phyloP scores from a whole-genome alignment of 2,113 vertebrate species.

The Hystrix brachyura region DNA sequence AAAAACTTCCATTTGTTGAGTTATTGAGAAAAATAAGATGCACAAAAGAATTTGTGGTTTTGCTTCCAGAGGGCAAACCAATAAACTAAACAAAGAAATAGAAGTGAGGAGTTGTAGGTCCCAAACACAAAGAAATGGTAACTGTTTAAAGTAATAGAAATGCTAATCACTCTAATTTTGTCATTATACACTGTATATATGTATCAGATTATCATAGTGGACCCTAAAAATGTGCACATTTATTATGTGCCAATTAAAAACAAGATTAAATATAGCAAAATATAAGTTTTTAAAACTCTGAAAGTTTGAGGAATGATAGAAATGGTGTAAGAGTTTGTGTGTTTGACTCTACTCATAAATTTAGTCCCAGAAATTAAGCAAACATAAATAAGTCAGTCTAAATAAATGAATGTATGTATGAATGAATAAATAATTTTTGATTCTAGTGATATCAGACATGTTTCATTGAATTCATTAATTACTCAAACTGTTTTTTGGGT shows the following conservation, averaged over 20 bases:
- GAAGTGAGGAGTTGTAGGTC: too few relatives aligned
- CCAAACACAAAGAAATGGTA: neutral
- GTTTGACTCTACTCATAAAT: neutral
- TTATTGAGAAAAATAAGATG: neutral
- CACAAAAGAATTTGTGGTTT: neutral
- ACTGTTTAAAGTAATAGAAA: neutral
- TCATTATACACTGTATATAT: neutral
- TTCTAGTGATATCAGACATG: neutral
- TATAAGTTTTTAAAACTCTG: neutral
- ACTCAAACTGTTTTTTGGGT: neutral
- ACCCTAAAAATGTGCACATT: neutral
- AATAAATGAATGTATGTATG: neutral
- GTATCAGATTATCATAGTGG: neutral
- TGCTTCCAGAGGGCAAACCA: neutral
- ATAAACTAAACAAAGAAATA: neutral
- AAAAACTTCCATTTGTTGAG: neutral
- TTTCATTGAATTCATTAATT: neutral
- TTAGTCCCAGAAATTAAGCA: neutral
- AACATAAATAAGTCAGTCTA: neutral
- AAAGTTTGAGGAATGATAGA: neutral
- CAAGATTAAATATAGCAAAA: too few relatives aligned
- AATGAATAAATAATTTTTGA: neutral
- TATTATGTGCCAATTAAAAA: neutral
- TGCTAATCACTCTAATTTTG: neutral
- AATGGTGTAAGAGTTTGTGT: neutral